Base-by-base conservation (phyloP, 2,888 invertebrate genomes). In the Callosobruchus maculatus region DNA sequence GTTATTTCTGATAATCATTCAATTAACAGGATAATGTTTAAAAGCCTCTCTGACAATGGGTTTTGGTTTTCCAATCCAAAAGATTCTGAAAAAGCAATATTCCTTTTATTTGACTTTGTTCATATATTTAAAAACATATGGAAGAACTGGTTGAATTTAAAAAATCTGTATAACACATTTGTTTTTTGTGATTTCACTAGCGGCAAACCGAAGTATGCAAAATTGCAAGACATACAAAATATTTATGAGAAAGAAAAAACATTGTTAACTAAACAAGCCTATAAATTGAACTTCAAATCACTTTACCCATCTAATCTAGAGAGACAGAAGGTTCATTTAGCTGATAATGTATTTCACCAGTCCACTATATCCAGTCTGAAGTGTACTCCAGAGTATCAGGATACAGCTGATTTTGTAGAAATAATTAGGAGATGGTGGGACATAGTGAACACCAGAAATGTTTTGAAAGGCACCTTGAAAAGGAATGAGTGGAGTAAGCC, bases 211-310 rank as follows among this genome's bases (percentile, higher is more conserved):
- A 30, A 30, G 9, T 30, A 30, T 9, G 30, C 30, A 30, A 30
- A 30, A 30, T 30, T 30, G 3, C 30, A 30, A 30, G 4, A 30
- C 9, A 30, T 30, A 5, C 4, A 30, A 70, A 21, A 70, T 70
- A 70, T 70, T 70, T 70, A 21, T 70, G 22, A 70, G n/a, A 22
- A 21, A 21, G 70, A 70, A 21, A 70, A 70, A 3, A 18, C 9
- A 4, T 21, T 21, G 4, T n/a, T 70, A 3, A 70, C 22, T 70
- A 70, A 70, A 21, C 70, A 70, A 70, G 70, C 70, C 2, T 70
- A 70, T 21, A 70, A 70, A 70, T 21, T 70, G n/a, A 70, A 70
- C 9, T 70, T 21, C 21, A 70, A 70, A 70, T 70, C 70, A 18
- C 2, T 70, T 3, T 70, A 70, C 9, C 70, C 22, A n/a, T 70